phyloP scores from a whole-genome alignment of 2,797 vertebrate species.

The Helostoma temminkii region DNA sequence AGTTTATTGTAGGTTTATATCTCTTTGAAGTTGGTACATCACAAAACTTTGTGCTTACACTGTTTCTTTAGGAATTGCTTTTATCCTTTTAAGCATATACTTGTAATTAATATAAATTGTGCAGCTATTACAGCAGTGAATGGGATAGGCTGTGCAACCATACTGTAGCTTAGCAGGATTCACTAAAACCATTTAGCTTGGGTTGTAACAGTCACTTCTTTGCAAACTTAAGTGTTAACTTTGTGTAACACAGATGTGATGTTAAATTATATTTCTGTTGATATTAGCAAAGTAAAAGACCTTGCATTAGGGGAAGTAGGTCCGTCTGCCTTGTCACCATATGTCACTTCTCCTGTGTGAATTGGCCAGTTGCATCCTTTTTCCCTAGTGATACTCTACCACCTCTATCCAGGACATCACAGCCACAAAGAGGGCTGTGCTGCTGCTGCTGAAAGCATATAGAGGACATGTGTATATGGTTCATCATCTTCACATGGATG shows the following conservation, averaged over 20 bases:
- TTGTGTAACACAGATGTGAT: too few relatives aligned
- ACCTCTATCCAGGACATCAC: background rate
- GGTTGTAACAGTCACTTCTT: too few relatives aligned
- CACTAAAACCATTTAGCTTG: too few relatives aligned
- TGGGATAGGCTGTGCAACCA: background rate
- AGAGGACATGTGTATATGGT: slow-evolving; percentile 16
- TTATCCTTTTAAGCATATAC: background rate
- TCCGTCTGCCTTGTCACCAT: background rate
- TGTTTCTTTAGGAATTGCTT: too few relatives aligned
- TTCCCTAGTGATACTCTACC: background rate
- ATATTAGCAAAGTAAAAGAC: too few relatives aligned
- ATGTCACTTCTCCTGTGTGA: background rate
- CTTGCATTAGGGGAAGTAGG: background rate
- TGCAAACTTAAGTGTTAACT: too few relatives aligned
- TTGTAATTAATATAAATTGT: background rate
- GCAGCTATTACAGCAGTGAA: background rate
- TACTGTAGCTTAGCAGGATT: background rate
- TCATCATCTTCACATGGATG: slow-evolving; percentile 47
- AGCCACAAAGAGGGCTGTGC: background rate
- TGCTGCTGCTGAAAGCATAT: background rate
- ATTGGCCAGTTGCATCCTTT: background rate
- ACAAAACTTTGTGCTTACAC: too few relatives aligned
- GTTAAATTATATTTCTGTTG: too few relatives aligned
- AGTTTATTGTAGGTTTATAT: background rate
- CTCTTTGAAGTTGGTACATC: too few relatives aligned